Conservation (phyloP, 2,888 invertebrate genomes). For the Lasioglossum vierecki region DNA sequence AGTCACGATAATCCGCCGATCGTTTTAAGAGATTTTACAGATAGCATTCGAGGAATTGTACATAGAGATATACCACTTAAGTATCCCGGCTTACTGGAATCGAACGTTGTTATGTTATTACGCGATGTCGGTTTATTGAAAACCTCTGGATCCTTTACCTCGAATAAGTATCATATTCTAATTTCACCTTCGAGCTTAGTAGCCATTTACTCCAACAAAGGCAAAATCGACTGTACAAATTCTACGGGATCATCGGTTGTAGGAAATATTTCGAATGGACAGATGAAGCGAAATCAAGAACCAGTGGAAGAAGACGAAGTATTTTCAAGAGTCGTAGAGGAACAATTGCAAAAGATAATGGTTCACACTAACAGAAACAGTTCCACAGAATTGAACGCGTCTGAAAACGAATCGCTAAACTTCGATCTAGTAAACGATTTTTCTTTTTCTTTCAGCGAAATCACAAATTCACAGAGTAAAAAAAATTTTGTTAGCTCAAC, state of each 20-base stretch:
- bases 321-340: neutral
- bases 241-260: slow-evolving; percentile 32
- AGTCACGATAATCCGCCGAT: slow-evolving; percentile 81
- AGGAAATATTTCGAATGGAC: neutral
- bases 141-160: slow-evolving; percentile 61
- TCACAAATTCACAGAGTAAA: slow-evolving; percentile 32
- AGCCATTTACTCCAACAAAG: slow-evolving; percentile 78
- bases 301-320: neutral
- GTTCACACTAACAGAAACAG: neutral
- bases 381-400: neutral
- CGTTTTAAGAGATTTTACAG: slow-evolving; percentile 81
- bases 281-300: neutral
- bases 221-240: slow-evolving; percentile 70
- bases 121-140: slow-evolving; percentile 78
- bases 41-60: slow-evolving; percentile 83
- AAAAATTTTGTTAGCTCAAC: slow-evolving; percentile 19
- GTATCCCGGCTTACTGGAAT: slow-evolving; percentile 78
- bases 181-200: slow-evolving; percentile 78
- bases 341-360: neutral
- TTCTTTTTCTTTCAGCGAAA: slow-evolving; percentile 8
- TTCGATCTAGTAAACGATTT: slow-evolving; percentile 26
- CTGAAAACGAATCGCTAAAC: slow-evolving; percentile 2
- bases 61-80: slow-evolving; percentile 83
- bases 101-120: slow-evolving; percentile 76
- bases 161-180: slow-evolving; percentile 75